A percentile compares a stretch with the other conserved stretches of the same genome.
Conservation (phyloP, 2,888 invertebrate species). For the Mellilla xanthometata region DNA sequence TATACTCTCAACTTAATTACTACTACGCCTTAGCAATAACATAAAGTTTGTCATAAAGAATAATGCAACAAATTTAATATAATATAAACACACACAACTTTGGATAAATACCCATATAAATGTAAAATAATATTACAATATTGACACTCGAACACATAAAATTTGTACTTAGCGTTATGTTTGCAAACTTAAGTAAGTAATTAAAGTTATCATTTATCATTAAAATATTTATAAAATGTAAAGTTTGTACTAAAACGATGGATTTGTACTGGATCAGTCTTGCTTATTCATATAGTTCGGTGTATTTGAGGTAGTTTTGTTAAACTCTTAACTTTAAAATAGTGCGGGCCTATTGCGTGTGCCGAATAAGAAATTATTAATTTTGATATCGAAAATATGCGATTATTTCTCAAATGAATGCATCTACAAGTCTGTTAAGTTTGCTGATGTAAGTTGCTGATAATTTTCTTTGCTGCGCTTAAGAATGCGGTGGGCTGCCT, state of each 20-base stretch:
- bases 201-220: constrained; percentile 53
- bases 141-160: constrained; percentile 78
- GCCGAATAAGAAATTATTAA: too few relatives aligned
- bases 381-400: constrained; percentile 9
- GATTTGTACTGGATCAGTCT: constrained; percentile 79
- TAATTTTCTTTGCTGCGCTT: constrained; percentile 29
- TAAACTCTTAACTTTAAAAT: constrained; percentile 22
- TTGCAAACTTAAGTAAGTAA: constrained; percentile 59
- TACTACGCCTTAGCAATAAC: constrained; percentile 52
- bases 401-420: constrained; percentile 31
- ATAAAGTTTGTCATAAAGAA: constrained; percentile 69
- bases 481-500: constrained; percentile 57
- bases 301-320: constrained; percentile 59
- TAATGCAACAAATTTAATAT: constrained; percentile 76
- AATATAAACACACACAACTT: constrained; percentile 79
- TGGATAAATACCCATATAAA: constrained; percentile 72
- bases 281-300: constrained; percentile 54
- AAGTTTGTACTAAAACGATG: constrained; percentile 63
- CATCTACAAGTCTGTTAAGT: constrained; percentile 16
- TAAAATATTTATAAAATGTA: constrained; percentile 41
- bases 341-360: too few relatives aligned
- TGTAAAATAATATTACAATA: constrained; percentile 66
- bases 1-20: constrained; percentile 50
- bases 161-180: constrained; percentile 76
- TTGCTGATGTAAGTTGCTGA: constrained; percentile 11